Conservation (phyloP, 2,797 vertebrate genomes). For the Sebastes aleutianus region DNA sequence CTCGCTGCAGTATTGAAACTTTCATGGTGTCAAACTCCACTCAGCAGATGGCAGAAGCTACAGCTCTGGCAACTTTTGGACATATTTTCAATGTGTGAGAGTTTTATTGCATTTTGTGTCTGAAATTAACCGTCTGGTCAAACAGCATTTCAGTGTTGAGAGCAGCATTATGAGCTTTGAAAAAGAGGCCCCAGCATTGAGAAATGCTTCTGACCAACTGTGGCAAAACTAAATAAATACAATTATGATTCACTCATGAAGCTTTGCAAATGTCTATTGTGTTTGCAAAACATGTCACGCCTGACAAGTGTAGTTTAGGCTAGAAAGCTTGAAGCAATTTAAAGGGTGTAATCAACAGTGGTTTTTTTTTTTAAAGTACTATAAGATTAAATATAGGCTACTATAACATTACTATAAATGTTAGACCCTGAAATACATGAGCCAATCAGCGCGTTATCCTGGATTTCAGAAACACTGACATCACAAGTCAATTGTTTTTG, state of each 20-base stretch:
- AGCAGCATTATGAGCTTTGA: background rate
- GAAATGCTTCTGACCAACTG: constrained; percentile 11
- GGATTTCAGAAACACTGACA: background rate
- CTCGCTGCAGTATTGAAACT: background rate
- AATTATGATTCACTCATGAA: background rate
- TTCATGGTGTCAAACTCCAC: background rate
- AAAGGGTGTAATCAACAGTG: background rate
- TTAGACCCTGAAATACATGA: background rate
- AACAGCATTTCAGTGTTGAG: constrained; percentile 7
- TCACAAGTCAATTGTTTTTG: too few species aligned
- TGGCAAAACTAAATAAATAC: constrained; percentile 5
- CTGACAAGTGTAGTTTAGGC: background rate
- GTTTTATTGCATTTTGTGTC: constrained; percentile 24
- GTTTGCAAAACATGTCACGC: background rate
- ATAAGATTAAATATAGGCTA: background rate
- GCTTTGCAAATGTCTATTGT: background rate
- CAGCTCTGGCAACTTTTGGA: constrained; percentile 6
- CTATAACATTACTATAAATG: background rate
- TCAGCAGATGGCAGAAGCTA: constrained; percentile 23
- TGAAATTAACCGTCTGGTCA: constrained; percentile 37
- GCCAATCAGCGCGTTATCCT: background rate
- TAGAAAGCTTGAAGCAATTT: background rate
- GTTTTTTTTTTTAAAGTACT: background rate
- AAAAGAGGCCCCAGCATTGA: background rate
- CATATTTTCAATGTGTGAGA: background rate